Evolutionary conservation across 2,797 vertebrate species (phyloP).

Genomic region (Malurus splendens): DNA sequence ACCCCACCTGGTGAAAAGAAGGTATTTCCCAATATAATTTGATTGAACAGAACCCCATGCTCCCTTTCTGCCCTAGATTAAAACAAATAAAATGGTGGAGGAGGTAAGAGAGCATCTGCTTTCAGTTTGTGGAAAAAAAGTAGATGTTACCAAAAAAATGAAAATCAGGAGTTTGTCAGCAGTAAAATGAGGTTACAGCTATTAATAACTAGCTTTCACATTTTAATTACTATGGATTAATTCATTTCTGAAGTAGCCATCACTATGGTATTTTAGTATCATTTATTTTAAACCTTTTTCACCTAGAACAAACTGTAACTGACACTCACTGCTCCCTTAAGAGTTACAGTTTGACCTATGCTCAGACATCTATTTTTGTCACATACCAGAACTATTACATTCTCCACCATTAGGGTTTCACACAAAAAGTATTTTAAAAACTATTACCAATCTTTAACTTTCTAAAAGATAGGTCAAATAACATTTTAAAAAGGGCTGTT

Average conservation of each 20-base stretch:
- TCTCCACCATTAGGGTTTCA: background rate
- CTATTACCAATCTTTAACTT: background rate
- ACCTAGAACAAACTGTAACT: background rate
- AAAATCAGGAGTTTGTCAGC: background rate
- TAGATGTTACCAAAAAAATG: background rate
- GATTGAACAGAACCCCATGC: background rate
- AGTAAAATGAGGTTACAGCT: background rate
- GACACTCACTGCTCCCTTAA: background rate
- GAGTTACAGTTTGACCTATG: background rate
- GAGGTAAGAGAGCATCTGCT: background rate
- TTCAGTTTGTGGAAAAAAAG: background rate
- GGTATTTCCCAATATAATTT: background rate
- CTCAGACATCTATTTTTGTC: background rate
- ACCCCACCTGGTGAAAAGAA: background rate
- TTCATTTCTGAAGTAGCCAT: background rate
- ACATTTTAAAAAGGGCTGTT: background rate
- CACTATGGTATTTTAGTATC: background rate
- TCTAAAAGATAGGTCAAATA: background rate
- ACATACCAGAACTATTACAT: background rate
- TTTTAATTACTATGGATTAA: background rate
- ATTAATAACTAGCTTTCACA: background rate
- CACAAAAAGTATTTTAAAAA: background rate
- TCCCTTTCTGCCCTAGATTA: background rate
- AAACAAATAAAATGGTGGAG: background rate
- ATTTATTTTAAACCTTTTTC: conserved; percentile 9